Percentiles rank a stretch among this genome's conserved stretches.
Conservation (phyloP, 2,888 invertebrate genomes). For the Cheilosia grossa region DNA sequence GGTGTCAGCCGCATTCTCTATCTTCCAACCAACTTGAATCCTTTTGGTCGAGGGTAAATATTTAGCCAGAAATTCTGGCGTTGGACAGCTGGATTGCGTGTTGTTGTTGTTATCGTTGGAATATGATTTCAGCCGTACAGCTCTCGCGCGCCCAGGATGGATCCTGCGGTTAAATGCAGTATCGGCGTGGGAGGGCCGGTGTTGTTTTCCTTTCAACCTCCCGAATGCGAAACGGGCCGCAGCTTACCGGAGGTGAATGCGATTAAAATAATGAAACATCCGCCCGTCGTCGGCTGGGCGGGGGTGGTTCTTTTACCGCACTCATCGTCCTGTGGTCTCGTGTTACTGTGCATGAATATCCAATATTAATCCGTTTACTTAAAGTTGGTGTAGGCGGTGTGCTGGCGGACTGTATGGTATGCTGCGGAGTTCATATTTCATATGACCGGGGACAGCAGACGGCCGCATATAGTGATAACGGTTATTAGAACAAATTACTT, state of each 20-base stretch:
- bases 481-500: constrained; percentile 42
- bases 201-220: not conserved
- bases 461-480: constrained; percentile 31
- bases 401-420: not conserved
- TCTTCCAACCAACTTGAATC: not conserved
- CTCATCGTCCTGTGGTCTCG: constrained; percentile 33
- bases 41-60: constrained; percentile 36
- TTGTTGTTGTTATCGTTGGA: constrained; percentile 22
- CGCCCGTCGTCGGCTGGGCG: not conserved
- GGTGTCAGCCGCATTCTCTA: constrained; percentile 57
- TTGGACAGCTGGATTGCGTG: constrained; percentile 34
- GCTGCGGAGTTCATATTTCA: constrained; percentile 26
- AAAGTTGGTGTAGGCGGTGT: constrained; percentile 26
- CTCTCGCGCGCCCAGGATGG: constrained; percentile 17
- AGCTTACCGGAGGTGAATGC: constrained; percentile 17
- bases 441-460: not conserved
- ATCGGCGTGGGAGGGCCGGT: not conserved
- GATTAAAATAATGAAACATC: constrained; percentile 59
- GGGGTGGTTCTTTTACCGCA: not conserved
- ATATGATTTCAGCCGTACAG: constrained; percentile 16
- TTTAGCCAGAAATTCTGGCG: constrained; percentile 32
- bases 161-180: constrained; percentile 29
- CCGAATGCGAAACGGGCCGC: not conserved
- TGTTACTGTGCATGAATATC: constrained; percentile 60
- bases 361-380: constrained; percentile 54